phyloP scores from a whole-genome alignment of 2,797 vertebrate genomes.

The Pseudocheirus occidentalis region DNA sequence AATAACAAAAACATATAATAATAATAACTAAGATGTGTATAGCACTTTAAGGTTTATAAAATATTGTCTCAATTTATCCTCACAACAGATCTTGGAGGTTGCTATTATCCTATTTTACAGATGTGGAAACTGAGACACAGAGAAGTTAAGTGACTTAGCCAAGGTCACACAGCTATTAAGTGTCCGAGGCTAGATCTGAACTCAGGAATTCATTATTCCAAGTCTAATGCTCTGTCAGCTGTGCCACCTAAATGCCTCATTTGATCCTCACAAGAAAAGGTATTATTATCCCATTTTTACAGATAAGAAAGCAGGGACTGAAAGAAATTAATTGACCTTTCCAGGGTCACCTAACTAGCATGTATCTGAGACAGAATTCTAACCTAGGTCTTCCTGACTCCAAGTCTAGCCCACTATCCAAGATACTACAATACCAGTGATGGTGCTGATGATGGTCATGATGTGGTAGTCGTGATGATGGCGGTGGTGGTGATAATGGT shows the following conservation, averaged over 20 bases:
- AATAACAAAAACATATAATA: not conserved
- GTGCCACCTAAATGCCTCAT: not conserved
- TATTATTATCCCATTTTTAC: not conserved
- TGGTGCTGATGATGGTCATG: not conserved
- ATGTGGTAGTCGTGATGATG: not conserved
- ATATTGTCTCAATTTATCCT: not conserved
- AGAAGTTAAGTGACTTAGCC: not conserved
- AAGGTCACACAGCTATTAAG: not conserved
- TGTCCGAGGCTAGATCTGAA: not conserved
- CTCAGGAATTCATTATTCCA: not conserved
- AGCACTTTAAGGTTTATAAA: not conserved
- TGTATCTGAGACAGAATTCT: not conserved
- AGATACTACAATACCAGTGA: not conserved
- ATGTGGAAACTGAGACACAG: not conserved
- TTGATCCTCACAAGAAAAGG: not conserved
- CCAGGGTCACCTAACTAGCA: not conserved
- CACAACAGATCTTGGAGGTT: not conserved
- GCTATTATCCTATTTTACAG: not conserved
- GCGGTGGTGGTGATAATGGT: not conserved
- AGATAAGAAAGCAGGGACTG: not conserved
- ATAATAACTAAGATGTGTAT: not conserved
- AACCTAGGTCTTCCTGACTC: not conserved
- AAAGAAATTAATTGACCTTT: not conserved
- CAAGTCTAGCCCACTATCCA: not conserved
- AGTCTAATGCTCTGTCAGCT: not conserved